These are phyloP conservation scores for Neoaliturus tenellus DNA, from an alignment of 2,888 invertebrate species.

Conservation along the genomic window DNA sequence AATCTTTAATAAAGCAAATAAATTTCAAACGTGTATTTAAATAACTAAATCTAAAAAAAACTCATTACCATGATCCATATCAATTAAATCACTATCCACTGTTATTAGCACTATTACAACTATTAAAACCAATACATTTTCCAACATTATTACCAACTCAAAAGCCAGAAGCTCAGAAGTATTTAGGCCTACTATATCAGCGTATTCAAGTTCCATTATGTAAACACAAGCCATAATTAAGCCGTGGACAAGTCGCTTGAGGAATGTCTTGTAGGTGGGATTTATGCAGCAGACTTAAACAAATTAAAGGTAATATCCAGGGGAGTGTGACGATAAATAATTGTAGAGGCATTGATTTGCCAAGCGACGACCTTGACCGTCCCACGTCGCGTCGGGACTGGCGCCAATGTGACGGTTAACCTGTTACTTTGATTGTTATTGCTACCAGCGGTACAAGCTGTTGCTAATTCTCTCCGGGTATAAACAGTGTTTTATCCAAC, in stretches of 20 bases:
- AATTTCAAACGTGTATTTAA: too few species aligned
- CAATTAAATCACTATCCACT: too few species aligned
- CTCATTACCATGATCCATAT: too few species aligned
- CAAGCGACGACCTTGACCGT: conserved; percentile 17
- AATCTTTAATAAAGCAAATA: too few species aligned
- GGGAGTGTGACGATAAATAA: neutral
- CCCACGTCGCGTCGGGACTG: neutral
- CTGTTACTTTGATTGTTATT: conserved; percentile 31
- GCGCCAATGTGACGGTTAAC: neutral
- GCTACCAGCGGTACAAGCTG: neutral
- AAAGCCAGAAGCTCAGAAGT: too few species aligned
- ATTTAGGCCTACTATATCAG: too few species aligned
- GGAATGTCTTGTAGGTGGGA: neutral
- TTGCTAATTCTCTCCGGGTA: neutral
- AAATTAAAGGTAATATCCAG: conserved; percentile 25
- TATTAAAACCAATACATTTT: too few species aligned
- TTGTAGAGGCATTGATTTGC: neutral
- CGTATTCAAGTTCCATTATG: neutral
- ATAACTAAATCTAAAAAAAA: too few species aligned
- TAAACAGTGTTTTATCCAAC: too few species aligned
- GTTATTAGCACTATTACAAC: too few species aligned
- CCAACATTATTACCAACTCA: too few species aligned
- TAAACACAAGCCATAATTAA: conserved; percentile 1
- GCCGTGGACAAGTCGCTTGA: neutral
- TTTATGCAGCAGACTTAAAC: conserved; percentile 5